phyloP scores from a whole-genome alignment of 2,797 vertebrate species.

The Clarias platycephalus region DNA sequence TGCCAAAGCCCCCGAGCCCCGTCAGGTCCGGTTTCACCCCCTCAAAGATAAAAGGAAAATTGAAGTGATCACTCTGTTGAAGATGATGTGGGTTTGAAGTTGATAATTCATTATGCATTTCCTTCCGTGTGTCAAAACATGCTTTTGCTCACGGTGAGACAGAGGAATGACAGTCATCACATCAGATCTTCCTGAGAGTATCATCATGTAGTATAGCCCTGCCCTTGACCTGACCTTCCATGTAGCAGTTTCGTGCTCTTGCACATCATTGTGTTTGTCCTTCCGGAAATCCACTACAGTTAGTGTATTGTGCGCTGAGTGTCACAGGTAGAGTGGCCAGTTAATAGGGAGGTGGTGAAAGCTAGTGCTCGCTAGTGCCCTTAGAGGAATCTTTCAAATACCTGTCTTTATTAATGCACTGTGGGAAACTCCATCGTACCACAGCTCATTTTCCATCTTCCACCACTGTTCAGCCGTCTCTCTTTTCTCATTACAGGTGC shows the following conservation, averaged over 20 bases:
- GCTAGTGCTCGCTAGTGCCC: slow-evolving; percentile 68
- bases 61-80: slow-evolving; percentile 36
- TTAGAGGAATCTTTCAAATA: slow-evolving; percentile 65
- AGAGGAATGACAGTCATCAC: slow-evolving; percentile 13
- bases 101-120: slow-evolving; percentile 45
- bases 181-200: not conserved
- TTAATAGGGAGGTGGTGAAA: slow-evolving; percentile 76
- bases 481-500: not conserved
- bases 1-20: slow-evolving; percentile 55
- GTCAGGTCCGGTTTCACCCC: slow-evolving; percentile 39
- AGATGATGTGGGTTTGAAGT: slow-evolving; percentile 18
- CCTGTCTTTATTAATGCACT: slow-evolving; percentile 59
- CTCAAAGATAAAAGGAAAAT: slow-evolving; percentile 42
- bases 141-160: slow-evolving; percentile 31
- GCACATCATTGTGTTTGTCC: slow-evolving; percentile 50
- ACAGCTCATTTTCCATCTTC: slow-evolving; percentile 43
- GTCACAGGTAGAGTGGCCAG: slow-evolving; percentile 46
- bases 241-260: slow-evolving; percentile 39
- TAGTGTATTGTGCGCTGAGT: slow-evolving; percentile 47
- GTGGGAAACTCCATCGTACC: slow-evolving; percentile 31
- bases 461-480: not conserved
- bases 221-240: slow-evolving; percentile 53
- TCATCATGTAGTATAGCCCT: not conserved
- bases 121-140: slow-evolving; percentile 51
- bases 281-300: slow-evolving; percentile 53